phyloP scores from a whole-genome alignment of 2,797 vertebrate genomes.

The Ambastaia sidthimunki region DNA sequence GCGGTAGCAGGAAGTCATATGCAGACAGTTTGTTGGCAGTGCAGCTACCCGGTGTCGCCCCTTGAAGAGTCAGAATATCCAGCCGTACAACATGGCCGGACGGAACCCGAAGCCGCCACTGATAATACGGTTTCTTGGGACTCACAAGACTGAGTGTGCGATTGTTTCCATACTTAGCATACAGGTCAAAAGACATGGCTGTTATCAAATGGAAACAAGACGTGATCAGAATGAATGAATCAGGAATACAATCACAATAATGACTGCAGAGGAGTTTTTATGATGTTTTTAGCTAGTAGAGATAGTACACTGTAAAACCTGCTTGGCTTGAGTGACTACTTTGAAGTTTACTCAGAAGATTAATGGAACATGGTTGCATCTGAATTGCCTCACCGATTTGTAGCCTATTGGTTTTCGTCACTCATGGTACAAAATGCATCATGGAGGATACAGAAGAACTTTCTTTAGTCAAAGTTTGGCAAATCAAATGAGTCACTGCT shows the following conservation, averaged over 20 bases:
- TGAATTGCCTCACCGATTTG: conserved; percentile 20
- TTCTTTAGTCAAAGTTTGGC: conserved; percentile 21
- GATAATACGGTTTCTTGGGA: conserved; percentile 89
- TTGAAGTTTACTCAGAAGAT: conserved; percentile 37
- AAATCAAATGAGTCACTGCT: conserved; percentile 36
- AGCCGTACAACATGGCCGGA: conserved; percentile 83
- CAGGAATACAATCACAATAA: conserved; percentile 9
- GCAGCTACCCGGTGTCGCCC: conserved; percentile 83
- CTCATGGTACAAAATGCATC: neutral
- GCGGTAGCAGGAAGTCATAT: conserved; percentile 87
- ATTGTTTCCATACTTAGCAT: conserved; percentile 88
- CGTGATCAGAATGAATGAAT: neutral
- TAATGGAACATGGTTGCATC: conserved; percentile 44
- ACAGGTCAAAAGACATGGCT: conserved; percentile 89
- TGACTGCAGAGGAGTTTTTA: neutral
- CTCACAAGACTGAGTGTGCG: conserved; percentile 86
- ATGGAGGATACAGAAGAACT: conserved; percentile 10
- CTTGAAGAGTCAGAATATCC: conserved; percentile 77
- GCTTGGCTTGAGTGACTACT: conserved; percentile 18
- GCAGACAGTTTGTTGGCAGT: conserved; percentile 85
- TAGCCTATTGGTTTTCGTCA: neutral
- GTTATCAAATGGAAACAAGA: conserved; percentile 22
- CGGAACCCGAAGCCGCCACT: conserved; percentile 87
- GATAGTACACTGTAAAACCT: conserved; percentile 47
- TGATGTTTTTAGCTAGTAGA: neutral